Evolutionary conservation across 2,797 vertebrate genomes (phyloP), one percentile per base, ranked within the genome.

Genomic region (Staurois parvus): DNA sequence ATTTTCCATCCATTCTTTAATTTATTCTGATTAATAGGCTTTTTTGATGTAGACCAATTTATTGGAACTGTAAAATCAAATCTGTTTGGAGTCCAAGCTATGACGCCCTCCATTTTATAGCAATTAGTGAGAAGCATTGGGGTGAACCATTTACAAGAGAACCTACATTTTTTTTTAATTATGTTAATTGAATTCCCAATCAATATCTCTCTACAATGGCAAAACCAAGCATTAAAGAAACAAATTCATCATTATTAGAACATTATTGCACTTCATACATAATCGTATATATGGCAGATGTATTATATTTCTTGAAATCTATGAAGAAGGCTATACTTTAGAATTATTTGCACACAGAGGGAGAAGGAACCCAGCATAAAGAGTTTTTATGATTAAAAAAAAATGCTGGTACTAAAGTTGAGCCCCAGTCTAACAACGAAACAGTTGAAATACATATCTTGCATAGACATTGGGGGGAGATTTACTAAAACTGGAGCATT

Each of bases 41-140:
- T 34, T 42, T 75, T 62, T 37, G 72, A 26, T 68, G 64, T 76
- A 82, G 45, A 62, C 32, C 85, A 85, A 81, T 76, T 67, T 86
- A 88, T 85, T 89, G 72, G 85, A 70, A 84, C 6, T 42, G 6
- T 13, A 68, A 80, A 10, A 26, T 89, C 84, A 69, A 72, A 88
- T 87, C 79, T 56, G 26, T 9, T 81, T 13, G 28, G 29, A 32
- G 84, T 72, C 62, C 87, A n/a, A 40, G 88, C 67, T 56, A 8
- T 52, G 72, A 86, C 24, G 10, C 42, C 2, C 81, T 89, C 70
- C 32, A 77, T 73, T 83, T 88, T 85, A 76, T 72, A 88, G 87
- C 79, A 83, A 52, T 84, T 59, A 85, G 82, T 69, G 40, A 75
- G 13, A 68, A 64, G 78, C 24, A 52, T 56, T 48, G 67, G 37